These are phyloP conservation scores for Orchesella flavescens DNA, from an alignment of 2,888 invertebrate genomes.

Conservation along the genomic window DNA sequence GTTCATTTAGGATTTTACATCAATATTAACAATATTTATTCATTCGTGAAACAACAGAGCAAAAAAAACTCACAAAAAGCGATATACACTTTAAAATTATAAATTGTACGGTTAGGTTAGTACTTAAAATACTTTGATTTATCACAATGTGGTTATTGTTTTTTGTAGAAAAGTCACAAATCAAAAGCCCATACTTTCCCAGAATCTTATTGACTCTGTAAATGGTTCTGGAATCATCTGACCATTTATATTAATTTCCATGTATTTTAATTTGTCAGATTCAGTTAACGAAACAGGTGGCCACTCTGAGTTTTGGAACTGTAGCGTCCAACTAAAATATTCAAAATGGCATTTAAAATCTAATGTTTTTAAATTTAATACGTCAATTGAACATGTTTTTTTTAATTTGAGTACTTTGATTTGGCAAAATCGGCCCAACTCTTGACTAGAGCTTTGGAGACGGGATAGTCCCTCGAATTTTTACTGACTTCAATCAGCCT, in stretches of 20 bases:
- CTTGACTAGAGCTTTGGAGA: conserved; percentile 45
- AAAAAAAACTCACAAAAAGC: no score
- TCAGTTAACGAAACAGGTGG: conserved; percentile 7
- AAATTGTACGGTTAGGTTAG: no score
- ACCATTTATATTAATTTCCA: conserved; percentile 33
- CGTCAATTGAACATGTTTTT: neutral
- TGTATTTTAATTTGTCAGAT: conserved; percentile 19
- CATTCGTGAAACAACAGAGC: no score
- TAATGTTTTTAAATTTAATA: no score
- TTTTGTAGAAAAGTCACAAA: no score
- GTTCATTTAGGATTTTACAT: no score
- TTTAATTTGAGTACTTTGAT: conserved; percentile 16
- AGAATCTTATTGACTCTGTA: conserved; percentile 37
- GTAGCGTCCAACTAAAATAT: conserved; percentile 20
- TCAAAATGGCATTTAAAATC: neutral
- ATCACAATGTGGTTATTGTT: no score
- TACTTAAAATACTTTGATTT: no score
- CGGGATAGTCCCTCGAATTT: conserved; percentile 32
- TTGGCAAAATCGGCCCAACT: conserved; percentile 53
- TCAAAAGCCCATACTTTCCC: conserved; percentile 32
- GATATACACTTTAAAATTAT: no score
- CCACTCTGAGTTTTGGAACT: conserved; percentile 28
- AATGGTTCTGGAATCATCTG: conserved; percentile 51
- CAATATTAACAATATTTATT: no score
- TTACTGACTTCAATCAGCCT: conserved; percentile 30